Conservation (phyloP, 2,797 vertebrate genomes). For the Cottoperca gobio region DNA sequence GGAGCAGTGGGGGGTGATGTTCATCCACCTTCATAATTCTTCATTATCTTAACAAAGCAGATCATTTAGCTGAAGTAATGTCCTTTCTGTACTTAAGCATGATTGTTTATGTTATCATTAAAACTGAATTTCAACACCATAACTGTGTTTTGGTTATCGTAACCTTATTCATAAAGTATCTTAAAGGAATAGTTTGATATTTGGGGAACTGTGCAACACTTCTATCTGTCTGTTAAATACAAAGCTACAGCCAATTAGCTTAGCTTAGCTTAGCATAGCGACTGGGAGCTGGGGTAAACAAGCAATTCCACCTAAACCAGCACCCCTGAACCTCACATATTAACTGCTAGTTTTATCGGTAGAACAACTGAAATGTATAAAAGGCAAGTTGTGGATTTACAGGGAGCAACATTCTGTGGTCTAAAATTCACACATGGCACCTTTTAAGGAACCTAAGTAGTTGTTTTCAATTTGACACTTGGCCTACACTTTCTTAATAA, state of each 20-base stretch:
- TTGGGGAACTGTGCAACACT: background rate
- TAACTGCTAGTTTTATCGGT: background rate
- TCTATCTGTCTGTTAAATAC: background rate
- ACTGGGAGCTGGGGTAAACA: background rate
- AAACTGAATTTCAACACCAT: conserved; percentile 4
- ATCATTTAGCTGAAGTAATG: conserved; percentile 55
- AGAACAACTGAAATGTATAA: no score
- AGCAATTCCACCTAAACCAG: background rate
- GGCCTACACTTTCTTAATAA: conserved; percentile 9
- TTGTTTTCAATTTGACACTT: conserved; percentile 16
- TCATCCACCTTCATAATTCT: conserved; percentile 72
- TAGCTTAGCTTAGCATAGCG: background rate
- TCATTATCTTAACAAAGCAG: conserved; percentile 75
- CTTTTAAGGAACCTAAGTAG: background rate
- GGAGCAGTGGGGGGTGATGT: conserved; percentile 46
- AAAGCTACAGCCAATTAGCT: background rate
- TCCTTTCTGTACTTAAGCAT: conserved; percentile 16
- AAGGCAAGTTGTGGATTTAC: no score
- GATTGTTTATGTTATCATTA: background rate
- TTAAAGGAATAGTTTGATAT: background rate
- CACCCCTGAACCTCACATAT: background rate
- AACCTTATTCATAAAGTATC: background rate
- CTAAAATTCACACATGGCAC: no score
- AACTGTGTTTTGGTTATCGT: background rate
- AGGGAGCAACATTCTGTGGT: no score